These are phyloP conservation scores for Porites lutea DNA, from an alignment of 64 coral and sea anemone species.

Conservation along the genomic window DNA sequence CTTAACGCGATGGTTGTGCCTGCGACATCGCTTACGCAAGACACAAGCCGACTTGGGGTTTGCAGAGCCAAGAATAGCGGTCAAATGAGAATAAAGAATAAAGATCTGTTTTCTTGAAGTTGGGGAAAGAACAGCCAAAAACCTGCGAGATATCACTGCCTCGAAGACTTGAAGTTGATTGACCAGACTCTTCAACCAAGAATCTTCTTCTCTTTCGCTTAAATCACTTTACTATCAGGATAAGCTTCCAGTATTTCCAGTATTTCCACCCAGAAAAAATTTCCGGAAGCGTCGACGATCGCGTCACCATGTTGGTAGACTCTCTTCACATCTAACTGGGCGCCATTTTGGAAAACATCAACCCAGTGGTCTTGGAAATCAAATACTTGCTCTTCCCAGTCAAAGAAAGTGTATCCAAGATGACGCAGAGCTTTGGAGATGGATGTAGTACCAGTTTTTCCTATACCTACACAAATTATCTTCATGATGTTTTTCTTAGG, in stretches of 20 bases:
- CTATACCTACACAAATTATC: neutral
- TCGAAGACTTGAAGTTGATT: no score
- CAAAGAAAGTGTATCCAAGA: neutral
- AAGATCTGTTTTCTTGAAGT: neutral
- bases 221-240: neutral
- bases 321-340: no score
- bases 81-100: neutral
- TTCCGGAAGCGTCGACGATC: no score
- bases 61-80: neutral
- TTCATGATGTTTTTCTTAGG: neutral
- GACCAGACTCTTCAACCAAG: no score
- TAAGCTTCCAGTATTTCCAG: no score
- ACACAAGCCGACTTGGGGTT: no score
- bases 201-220: no score
- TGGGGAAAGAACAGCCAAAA: neutral
- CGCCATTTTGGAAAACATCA: no score
- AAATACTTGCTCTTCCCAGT: no score
- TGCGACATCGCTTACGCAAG: no score
- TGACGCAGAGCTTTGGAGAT: neutral
- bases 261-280: neutral
- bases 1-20: slow-evolving; percentile 25
- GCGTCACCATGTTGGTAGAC: no score
- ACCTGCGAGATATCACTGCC: neutral
- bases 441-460: neutral
- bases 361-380: no score